A percentile compares a stretch with the other conserved stretches of the same genome.
Evolutionary conservation across 1,140 invertebrate species (phyloP).

Genomic region (Globodera ellingtonae): DNA sequence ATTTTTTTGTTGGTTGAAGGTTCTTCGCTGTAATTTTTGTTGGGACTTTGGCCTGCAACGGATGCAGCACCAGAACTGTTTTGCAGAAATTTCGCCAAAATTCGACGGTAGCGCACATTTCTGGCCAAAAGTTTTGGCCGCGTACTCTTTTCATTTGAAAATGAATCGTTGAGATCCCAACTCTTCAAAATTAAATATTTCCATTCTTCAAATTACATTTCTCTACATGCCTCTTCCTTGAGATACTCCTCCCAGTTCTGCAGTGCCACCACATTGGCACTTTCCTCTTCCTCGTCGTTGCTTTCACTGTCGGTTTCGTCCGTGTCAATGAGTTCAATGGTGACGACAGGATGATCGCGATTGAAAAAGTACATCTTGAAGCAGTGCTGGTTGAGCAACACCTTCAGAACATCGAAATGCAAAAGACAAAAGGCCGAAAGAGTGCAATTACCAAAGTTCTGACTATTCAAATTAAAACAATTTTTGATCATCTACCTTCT

Average conservation of each 20-base stretch:
- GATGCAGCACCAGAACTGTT: not conserved
- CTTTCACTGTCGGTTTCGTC: slow-evolving; percentile 27
- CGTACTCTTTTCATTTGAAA: not conserved
- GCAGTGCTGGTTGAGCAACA: slow-evolving; percentile 41
- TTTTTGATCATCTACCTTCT: slow-evolving; percentile 25
- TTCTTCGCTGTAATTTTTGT: not conserved
- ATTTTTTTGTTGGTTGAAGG: not conserved
- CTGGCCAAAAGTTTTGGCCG: slow-evolving; percentile 3
- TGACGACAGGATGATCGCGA: slow-evolving; percentile 31
- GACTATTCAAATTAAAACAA: not conserved
- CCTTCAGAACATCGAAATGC: slow-evolving; percentile 2
- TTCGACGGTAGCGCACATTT: not conserved
- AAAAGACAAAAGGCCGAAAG: not conserved
- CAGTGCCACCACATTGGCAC: slow-evolving; percentile 19
- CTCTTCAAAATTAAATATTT: not conserved
- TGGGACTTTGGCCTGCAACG: slow-evolving; percentile 1
- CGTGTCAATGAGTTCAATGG: slow-evolving; percentile 42
- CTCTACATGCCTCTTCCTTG: slow-evolving; percentile 18
- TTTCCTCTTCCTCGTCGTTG: slow-evolving; percentile 32
- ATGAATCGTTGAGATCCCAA: not conserved
- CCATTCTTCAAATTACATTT: not conserved
- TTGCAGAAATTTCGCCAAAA: not conserved
- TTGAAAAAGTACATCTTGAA: slow-evolving; percentile 42
- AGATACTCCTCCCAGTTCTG: slow-evolving; percentile 32
- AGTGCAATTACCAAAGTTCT: not conserved